phyloP scores from a whole-genome alignment of 1,140 invertebrate species.

The Pogonomyrmex californicus region DNA sequence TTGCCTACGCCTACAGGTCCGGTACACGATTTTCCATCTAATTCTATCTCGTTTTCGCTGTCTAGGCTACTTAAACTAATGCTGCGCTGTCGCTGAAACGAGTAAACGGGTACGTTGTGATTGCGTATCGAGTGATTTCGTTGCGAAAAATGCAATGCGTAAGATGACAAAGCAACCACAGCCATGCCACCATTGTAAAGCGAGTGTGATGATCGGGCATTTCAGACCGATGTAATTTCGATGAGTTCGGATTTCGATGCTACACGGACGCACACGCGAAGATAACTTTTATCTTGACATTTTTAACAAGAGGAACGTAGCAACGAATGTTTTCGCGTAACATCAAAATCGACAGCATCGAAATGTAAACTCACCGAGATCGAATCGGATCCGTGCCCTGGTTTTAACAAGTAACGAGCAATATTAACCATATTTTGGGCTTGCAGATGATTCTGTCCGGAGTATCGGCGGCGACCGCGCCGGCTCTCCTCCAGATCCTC shows the following conservation, averaged over 20 bases:
- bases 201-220: conserved; percentile 4
- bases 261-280: not conserved
- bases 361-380: conserved; percentile 42
- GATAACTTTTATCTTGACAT: not conserved
- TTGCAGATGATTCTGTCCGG: conserved; percentile 84
- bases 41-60: conserved; percentile 87
- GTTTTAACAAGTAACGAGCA: conserved; percentile 46
- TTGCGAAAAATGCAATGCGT: conserved; percentile 52
- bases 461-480: conserved; percentile 81
- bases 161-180: conserved; percentile 52
- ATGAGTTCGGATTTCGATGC: conserved; percentile 29
- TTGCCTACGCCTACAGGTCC: conserved; percentile 79
- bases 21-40: conserved; percentile 81
- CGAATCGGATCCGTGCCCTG: conserved; percentile 3
- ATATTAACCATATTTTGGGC: conserved; percentile 85
- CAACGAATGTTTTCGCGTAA: not conserved
- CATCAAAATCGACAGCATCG: conserved; percentile 34
- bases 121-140: conserved; percentile 28
- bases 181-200: conserved; percentile 54
- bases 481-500: conserved; percentile 89
- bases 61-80: conserved; percentile 88
- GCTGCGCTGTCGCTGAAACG: conserved; percentile 85
- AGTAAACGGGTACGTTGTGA: conserved; percentile 55
- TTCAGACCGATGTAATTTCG: conserved; percentile 29
- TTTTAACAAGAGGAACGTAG: not conserved